Conservation (phyloP, 2,888 invertebrate genomes). For the Lymantria dispar region DNA sequence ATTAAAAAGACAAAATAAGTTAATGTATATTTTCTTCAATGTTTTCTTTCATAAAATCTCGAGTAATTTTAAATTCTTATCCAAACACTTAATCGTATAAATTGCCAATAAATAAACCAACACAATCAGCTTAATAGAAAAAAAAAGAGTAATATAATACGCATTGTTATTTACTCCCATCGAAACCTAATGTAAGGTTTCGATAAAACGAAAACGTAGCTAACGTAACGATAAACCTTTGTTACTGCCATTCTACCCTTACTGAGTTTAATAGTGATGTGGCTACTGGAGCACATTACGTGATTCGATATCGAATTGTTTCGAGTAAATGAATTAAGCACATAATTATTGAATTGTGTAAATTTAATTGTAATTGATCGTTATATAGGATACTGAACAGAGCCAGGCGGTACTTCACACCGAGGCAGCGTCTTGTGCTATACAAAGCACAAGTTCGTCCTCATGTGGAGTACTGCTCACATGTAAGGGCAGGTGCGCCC, state of each 20-base stretch:
- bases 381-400: not conserved
- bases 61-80: slow-evolving; percentile 13
- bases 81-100: slow-evolving; percentile 9
- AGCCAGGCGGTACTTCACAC: too few species aligned
- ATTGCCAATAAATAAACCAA: slow-evolving; percentile 28
- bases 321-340: slow-evolving; percentile 12
- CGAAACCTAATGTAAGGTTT: slow-evolving; percentile 33
- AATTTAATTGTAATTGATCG: not conserved
- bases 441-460: too few species aligned
- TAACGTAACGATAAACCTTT: slow-evolving; percentile 56
- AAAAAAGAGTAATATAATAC: slow-evolving; percentile 28
- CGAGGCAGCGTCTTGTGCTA: too few species aligned
- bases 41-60: too few species aligned
- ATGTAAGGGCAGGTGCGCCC: too few species aligned
- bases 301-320: slow-evolving; percentile 8
- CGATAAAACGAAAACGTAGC: slow-evolving; percentile 41
- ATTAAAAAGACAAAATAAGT: too few species aligned
- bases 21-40: too few species aligned
- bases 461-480: too few species aligned
- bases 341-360: not conserved
- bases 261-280: slow-evolving; percentile 32
- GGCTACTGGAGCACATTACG: slow-evolving; percentile 21
- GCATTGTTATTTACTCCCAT: slow-evolving; percentile 36
- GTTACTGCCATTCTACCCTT: slow-evolving; percentile 45
- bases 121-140: slow-evolving; percentile 37